Evolutionary conservation across 2,113 vertebrate genomes (phyloP), one percentile per base, ranked within the genome.

Genomic region (Pyxicephalus adspersus): DNA sequence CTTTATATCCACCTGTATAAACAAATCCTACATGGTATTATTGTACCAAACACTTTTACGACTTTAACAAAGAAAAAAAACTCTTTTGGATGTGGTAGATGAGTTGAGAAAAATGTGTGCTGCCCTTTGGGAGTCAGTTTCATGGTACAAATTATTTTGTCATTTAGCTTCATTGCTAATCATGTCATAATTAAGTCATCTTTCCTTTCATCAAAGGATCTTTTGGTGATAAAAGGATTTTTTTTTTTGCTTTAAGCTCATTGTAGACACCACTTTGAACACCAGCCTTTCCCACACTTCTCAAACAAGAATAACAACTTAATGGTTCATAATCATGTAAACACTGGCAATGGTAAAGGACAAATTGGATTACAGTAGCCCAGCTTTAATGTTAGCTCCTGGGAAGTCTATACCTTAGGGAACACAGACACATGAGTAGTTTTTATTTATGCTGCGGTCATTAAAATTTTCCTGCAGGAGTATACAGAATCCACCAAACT

Each of bases 201-300:
- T 31, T 16, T 26, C 6, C 20, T 74, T 34, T 57, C 28, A 31
- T 57, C 68, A 72, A 28, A 19, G 31, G 68, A 55, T 72, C 26
- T 9, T 34, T 17, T 57, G 28, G 28, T 73, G 52, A 73, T 73
- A 73, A 57, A 57, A 57, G 28, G 70, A 34, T n/a, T 71, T 52
- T 26, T 63, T 63, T 8, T 38, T 64, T 64, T 51, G 34, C 34
- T 64, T 55, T 77, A 66, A 66, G 26, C 26, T 66, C 26, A 6
- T n/a, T 3, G 38, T 25, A 50, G 60, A 15, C 60, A 26, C 34
- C 38, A 13, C 74, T 60, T 29, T 65, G 63, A 77, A 55, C 23
- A 77, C 26, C 11, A 78, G 76, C 45, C 25, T 66, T 77, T 78
- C 76, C 64, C 76, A 78, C 76, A 78, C 31, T 68, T 34, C 77